Conservation (phyloP, 2,113 vertebrate species). For the Syngnathus typhle region DNA sequence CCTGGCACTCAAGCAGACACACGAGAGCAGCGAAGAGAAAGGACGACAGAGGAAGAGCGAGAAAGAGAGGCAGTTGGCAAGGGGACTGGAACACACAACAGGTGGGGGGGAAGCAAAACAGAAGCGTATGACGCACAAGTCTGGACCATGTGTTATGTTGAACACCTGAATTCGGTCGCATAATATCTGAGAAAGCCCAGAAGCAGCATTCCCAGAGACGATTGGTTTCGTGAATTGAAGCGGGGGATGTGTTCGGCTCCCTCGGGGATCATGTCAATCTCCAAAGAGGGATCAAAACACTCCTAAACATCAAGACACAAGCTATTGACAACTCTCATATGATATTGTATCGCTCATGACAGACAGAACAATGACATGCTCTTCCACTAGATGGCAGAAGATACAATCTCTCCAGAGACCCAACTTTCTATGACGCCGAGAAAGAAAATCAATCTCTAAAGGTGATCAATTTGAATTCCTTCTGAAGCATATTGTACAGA, state of each 20-base stretch:
- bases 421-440: no score
- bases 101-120: not conserved
- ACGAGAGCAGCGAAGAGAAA: conserved; percentile 61
- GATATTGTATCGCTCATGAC: not conserved
- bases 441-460: no score
- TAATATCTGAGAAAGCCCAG: conserved; percentile 93
- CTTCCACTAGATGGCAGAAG: no score
- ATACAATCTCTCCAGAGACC: no score
- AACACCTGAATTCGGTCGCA: conserved; percentile 88
- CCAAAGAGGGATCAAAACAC: conserved; percentile 80
- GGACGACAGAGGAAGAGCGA: conserved; percentile 13
- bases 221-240: conserved; percentile 82
- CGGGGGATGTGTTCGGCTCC: conserved; percentile 75
- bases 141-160: conserved; percentile 19
- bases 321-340: not conserved
- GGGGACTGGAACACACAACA: conserved; percentile 22
- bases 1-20: conserved; percentile 65
- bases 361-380: no score
- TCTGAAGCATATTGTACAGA: no score
- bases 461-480: no score
- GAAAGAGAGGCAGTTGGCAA: conserved; percentile 18
- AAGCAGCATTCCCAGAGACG: conserved; percentile 84
- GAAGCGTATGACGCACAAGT: conserved; percentile 12
- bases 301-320: conserved; percentile 70
- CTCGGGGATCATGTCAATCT: conserved; percentile 82